Evolutionary conservation across 2,797 vertebrate genomes (phyloP).

Genomic region (Lepidocolaptes lacrymiger): DNA sequence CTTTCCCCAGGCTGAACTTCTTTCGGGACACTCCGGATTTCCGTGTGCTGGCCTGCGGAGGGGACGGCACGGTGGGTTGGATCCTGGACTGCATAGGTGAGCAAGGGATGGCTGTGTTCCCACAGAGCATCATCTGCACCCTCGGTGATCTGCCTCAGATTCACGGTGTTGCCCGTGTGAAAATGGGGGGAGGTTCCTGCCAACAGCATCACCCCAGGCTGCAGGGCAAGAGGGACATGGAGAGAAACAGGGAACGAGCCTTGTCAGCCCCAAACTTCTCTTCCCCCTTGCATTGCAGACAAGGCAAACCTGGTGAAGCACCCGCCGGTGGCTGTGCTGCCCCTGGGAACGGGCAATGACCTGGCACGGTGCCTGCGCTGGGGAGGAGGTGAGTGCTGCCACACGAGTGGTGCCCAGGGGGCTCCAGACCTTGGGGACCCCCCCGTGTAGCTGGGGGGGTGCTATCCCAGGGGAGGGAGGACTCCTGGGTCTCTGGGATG

Average conservation of each 20-base stretch:
- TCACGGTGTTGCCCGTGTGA: rapidly evolving
- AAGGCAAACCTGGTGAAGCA: conserved; percentile 86
- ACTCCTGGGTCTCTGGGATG: background rate
- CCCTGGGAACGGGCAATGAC: conserved; percentile 94
- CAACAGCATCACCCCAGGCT: background rate
- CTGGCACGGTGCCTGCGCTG: conserved; percentile 91
- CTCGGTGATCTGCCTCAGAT: rapidly evolving
- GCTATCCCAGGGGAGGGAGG: background rate
- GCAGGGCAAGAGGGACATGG: background rate
- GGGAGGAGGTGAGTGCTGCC: conserved; percentile 89
- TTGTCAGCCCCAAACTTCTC: background rate
- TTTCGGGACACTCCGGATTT: conserved; percentile 92
- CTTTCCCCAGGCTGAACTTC: conserved; percentile 86
- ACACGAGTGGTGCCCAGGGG: rapidly evolving
- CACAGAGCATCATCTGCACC: rapidly evolving
- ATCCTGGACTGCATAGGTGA: conserved; percentile 96
- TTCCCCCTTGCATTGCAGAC: conserved; percentile 77
- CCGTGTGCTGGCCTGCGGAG: conserved; percentile 91
- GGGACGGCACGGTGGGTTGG: conserved; percentile 95
- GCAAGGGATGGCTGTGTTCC: background rate
- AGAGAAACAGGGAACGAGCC: background rate
- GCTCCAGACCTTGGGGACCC: rapidly evolving
- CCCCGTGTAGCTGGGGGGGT: rapidly evolving
- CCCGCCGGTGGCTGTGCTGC: conserved; percentile 90
- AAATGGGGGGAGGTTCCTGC: background rate